Evolutionary conservation across 2,888 invertebrate species (phyloP).

Genomic region (Apodemia mormo): DNA sequence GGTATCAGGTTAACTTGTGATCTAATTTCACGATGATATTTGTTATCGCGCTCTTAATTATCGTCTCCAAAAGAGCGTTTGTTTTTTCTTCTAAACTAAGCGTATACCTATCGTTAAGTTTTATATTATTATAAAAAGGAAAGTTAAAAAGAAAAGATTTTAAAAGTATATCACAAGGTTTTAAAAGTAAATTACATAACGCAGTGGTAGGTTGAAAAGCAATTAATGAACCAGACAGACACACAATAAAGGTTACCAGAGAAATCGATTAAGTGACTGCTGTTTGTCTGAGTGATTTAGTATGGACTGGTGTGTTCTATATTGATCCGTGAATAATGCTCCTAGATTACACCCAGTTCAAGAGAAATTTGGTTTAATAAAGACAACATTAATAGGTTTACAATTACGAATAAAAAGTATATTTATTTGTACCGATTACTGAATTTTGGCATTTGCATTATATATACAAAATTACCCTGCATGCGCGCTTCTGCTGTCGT

Average conservation of each 20-base stretch:
- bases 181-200: not conserved
- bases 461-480: too few relatives aligned
- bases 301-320: constrained; percentile 6
- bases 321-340: constrained; percentile 1
- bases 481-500: too few relatives aligned
- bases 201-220: not conserved
- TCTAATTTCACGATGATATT: too few relatives aligned
- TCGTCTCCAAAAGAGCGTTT: too few relatives aligned
- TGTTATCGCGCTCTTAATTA: too few relatives aligned
- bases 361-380: not conserved
- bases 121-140: not conserved
- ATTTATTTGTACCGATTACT: too few relatives aligned
- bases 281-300: constrained; percentile 8
- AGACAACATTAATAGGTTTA: too few relatives aligned
- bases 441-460: too few relatives aligned
- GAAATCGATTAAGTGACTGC: constrained; percentile 12
- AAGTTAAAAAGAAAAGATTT: not conserved
- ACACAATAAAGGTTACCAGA: constrained; percentile 5
- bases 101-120: too few relatives aligned
- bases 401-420: too few relatives aligned
- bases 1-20: not conserved
- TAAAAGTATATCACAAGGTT: not conserved
- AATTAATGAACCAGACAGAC: constrained; percentile 1
- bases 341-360: not conserved
- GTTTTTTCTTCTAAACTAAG: too few relatives aligned